Conservation (phyloP, 1,140 invertebrate genomes). For the Diorhabda elongata region DNA sequence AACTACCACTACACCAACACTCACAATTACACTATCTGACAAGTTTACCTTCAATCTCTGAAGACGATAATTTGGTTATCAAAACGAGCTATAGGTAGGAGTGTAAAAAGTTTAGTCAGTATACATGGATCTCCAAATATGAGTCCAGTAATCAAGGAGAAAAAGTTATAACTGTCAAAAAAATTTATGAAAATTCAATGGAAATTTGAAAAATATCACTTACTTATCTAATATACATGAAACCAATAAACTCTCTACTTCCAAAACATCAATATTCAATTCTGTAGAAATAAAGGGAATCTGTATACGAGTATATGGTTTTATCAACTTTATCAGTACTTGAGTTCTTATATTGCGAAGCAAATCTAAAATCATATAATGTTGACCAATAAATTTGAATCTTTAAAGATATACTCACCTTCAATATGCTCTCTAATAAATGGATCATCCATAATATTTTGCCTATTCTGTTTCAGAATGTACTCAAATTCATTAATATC, state of each 20-base stretch:
- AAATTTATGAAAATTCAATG: not conserved
- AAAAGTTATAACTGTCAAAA: not conserved
- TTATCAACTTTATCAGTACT: slow-evolving; percentile 95
- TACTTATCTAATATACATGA: slow-evolving; percentile 97
- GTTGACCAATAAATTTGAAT: not conserved
- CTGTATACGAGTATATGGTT: slow-evolving; percentile 96
- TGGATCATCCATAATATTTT: slow-evolving; percentile 98
- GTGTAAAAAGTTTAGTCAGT: not conserved
- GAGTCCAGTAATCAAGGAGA: too few species aligned
- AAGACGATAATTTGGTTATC: too few species aligned
- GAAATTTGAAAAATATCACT: slow-evolving; percentile 38
- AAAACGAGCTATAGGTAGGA: too few species aligned
- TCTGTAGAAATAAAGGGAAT: slow-evolving; percentile 98
- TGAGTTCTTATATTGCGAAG: slow-evolving; percentile 96
- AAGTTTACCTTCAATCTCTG: too few species aligned
- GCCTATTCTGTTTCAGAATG: slow-evolving; percentile 91
- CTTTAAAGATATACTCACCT: slow-evolving; percentile 49
- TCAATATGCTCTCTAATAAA: slow-evolving; percentile 99
- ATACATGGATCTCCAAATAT: not conserved
- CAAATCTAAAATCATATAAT: slow-evolving; percentile 64
- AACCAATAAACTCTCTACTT: slow-evolving; percentile 96
- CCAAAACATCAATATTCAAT: slow-evolving; percentile 91
- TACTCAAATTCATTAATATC: slow-evolving; percentile 98
- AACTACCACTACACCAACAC: too few species aligned
- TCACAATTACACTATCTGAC: too few species aligned